Conservation (phyloP, 1,140 invertebrate species). For the Lepidurus packardi region DNA sequence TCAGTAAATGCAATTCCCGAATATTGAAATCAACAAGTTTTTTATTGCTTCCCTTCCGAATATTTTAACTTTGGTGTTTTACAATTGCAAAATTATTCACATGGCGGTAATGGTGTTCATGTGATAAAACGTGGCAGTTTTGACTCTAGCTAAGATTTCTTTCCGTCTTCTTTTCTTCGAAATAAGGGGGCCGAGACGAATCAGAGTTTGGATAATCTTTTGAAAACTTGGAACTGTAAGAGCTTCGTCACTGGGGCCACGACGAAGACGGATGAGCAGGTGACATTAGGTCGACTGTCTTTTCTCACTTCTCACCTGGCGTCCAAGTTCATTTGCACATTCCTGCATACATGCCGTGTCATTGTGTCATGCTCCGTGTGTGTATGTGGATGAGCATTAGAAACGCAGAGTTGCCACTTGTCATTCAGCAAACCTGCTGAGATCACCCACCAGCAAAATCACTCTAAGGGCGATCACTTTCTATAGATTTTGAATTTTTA, state of each 20-base stretch:
- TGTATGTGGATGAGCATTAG: constrained; percentile 9
- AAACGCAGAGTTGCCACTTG: constrained; percentile 8
- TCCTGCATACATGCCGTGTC: constrained; percentile 18
- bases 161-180: background rate
- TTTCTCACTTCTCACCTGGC: constrained; percentile 21
- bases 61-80: background rate
- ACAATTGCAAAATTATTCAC: constrained; percentile 15
- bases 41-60: background rate
- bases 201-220: background rate
- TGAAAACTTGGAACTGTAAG: background rate
- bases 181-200: background rate
- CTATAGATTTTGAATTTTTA: constrained; percentile 5
- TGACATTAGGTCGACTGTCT: constrained; percentile 21
- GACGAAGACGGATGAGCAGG: constrained; percentile 8
- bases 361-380: constrained; percentile 7
- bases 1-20: background rate
- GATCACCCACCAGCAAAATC: constrained; percentile 21
- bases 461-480: constrained; percentile 2
- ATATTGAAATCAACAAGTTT: background rate
- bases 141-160: background rate
- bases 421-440: constrained; percentile 4
- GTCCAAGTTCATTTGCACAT: constrained; percentile 21
- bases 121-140: background rate
- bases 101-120: background rate
- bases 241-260: constrained; percentile 7